A percentile compares a stretch with the other conserved stretches of the same genome.
Conservation (phyloP, 2,888 invertebrate genomes). For the Chymomyza caudatula region DNA sequence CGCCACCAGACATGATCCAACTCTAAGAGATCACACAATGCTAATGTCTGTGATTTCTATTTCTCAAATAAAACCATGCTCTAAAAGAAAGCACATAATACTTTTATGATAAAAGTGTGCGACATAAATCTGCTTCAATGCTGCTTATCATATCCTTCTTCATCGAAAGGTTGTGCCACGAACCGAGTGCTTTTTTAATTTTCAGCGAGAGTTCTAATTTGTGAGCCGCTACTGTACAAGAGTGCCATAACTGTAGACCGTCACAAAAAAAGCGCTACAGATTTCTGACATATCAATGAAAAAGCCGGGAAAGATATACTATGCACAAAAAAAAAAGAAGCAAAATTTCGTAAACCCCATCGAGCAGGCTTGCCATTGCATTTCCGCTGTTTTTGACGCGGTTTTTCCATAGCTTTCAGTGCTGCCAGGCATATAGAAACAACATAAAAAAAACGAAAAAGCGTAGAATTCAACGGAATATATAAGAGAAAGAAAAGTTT, state of each 20-base stretch:
- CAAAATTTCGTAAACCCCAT: background rate
- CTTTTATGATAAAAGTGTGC: no score
- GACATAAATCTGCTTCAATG: no score
- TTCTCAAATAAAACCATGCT: no score
- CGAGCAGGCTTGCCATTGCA: slow-evolving; percentile 48
- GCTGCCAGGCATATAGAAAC: background rate
- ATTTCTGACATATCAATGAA: slow-evolving; percentile 58
- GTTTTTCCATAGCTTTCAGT: slow-evolving; percentile 59
- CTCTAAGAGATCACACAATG: no score
- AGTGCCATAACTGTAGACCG: slow-evolving; percentile 27
- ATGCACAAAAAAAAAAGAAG: background rate
- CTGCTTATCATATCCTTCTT: no score
- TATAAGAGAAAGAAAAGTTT: slow-evolving; percentile 43
- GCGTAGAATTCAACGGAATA: background rate
- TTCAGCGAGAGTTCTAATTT: no score
- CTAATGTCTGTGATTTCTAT: no score
- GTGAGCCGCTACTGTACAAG: slow-evolving; percentile 30
- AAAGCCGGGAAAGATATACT: background rate
- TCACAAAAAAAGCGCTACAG: slow-evolving; percentile 34
- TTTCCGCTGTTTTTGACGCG: slow-evolving; percentile 69
- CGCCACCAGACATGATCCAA: no score
- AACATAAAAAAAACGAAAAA: slow-evolving; percentile 19
- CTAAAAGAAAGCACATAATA: no score
- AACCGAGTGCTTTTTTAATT: no score
- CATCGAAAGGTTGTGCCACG: no score